These are phyloP conservation scores for Margarornis squamiger DNA, from an alignment of 2,797 vertebrate species.

Conservation along the genomic window DNA sequence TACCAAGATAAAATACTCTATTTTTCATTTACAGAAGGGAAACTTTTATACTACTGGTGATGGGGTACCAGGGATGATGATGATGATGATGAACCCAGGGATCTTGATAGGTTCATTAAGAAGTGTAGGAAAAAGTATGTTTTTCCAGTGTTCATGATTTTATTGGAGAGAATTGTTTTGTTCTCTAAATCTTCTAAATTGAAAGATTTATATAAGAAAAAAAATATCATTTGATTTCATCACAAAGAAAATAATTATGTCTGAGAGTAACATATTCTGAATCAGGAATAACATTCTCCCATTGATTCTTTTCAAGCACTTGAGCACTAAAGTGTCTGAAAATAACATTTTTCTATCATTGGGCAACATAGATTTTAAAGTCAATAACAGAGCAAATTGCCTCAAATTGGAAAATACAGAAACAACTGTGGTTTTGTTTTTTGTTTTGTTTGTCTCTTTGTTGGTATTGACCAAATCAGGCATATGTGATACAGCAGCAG, in stretches of 20 bases:
- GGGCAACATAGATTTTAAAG: constrained; percentile 58
- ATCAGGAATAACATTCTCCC: constrained; percentile 45
- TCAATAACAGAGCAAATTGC: constrained; percentile 62
- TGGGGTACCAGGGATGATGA: too few relatives aligned
- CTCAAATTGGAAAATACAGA: constrained; percentile 52
- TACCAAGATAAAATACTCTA: background rate
- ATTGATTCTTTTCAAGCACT: constrained; percentile 29
- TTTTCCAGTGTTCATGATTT: background rate
- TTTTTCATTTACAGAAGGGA: background rate
- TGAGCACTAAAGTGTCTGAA: constrained; percentile 23
- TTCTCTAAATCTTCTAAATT: constrained; percentile 2
- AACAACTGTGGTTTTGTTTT: constrained; percentile 21
- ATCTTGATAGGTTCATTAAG: background rate
- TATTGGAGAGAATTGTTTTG: background rate
- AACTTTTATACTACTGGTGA: background rate
- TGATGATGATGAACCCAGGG: background rate
- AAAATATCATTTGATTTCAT: background rate
- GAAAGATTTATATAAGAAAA: background rate
- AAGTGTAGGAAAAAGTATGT: background rate
- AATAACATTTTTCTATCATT: constrained; percentile 30
- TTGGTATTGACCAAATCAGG: constrained; percentile 17
- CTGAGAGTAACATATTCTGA: constrained; percentile 11
- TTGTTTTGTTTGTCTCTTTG: constrained; percentile 27
- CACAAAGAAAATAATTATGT: constrained; percentile 29
- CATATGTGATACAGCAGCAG: background rate